phyloP scores from a whole-genome alignment of 2,113 vertebrate genomes.

The Phrynosoma blainvillii region DNA sequence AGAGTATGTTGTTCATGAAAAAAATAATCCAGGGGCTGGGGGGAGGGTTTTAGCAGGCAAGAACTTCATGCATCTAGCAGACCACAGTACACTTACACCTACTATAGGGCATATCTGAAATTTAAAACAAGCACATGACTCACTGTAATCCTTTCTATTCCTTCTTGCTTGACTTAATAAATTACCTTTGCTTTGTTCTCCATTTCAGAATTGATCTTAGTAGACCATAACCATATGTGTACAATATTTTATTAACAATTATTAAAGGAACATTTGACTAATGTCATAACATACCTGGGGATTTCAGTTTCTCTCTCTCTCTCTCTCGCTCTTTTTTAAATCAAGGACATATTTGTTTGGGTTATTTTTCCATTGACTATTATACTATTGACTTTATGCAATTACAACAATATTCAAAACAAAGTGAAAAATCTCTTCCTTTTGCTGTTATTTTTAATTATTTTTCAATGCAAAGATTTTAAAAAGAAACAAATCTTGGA shows the following conservation, averaged over 20 bases:
- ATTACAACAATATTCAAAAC: background rate
- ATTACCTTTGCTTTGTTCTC: constrained; percentile 17
- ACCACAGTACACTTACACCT: background rate
- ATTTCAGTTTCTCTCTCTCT: background rate
- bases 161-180: constrained; percentile 63
- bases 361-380: constrained; percentile 22
- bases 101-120: constrained; percentile 21
- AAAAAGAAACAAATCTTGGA: constrained; percentile 17
- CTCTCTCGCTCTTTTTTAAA: too few species aligned
- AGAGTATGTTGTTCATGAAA: too few species aligned
- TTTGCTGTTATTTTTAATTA: background rate
- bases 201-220: constrained; percentile 21
- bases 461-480: background rate
- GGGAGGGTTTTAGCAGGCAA: background rate
- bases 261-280: constrained; percentile 38
- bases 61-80: too few species aligned
- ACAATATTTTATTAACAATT: constrained; percentile 62
- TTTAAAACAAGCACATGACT: constrained; percentile 47
- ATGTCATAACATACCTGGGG: constrained; percentile 13
- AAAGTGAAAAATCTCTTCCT: background rate
- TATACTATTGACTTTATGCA: background rate
- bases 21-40: too few species aligned
- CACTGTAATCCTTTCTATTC: constrained; percentile 48
- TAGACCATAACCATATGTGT: constrained; percentile 37
- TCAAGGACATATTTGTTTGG: constrained; percentile 26